These are phyloP conservation scores for Castor canadensis DNA, from an alignment of 2,113 vertebrate species.

Conservation along the genomic window DNA sequence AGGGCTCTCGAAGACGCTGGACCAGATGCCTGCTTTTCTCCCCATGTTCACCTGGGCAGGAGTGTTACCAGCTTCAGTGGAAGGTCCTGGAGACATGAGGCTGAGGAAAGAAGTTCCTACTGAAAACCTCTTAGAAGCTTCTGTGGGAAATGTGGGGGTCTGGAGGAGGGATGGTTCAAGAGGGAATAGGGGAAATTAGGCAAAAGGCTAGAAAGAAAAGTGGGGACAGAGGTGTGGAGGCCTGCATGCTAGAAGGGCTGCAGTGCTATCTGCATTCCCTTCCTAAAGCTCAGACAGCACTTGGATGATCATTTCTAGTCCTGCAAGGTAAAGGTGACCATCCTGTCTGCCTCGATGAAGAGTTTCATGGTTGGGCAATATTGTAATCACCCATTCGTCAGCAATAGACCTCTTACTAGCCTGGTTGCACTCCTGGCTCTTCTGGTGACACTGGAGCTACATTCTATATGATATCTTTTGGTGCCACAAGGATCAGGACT, in stretches of 20 bases:
- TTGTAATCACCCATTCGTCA: not conserved
- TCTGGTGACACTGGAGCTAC: not conserved
- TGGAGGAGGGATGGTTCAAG: not conserved
- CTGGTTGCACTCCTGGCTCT: not conserved
- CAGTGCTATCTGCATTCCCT: not conserved
- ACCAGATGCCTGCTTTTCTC: not conserved
- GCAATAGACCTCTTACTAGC: not conserved
- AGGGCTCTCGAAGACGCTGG: not conserved
- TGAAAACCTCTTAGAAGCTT: not conserved
- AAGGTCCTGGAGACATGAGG: not conserved
- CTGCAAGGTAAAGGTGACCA: not conserved
- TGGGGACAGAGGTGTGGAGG: not conserved
- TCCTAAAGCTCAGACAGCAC: not conserved
- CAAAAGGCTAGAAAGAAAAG: not conserved
- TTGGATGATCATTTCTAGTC: not conserved
- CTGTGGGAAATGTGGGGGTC: not conserved
- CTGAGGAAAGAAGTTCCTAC: not conserved
- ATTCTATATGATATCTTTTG: not conserved
- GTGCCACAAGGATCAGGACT: not conserved
- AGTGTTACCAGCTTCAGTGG: not conserved
- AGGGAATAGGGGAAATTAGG: too few relatives aligned
- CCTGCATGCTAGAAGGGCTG: rapidly evolving
- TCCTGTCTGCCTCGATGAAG: not conserved
- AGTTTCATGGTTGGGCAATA: rapidly evolving
- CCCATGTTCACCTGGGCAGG: not conserved